Base-by-base conservation (phyloP, 2,888 invertebrate genomes). In the Blera fallax region DNA sequence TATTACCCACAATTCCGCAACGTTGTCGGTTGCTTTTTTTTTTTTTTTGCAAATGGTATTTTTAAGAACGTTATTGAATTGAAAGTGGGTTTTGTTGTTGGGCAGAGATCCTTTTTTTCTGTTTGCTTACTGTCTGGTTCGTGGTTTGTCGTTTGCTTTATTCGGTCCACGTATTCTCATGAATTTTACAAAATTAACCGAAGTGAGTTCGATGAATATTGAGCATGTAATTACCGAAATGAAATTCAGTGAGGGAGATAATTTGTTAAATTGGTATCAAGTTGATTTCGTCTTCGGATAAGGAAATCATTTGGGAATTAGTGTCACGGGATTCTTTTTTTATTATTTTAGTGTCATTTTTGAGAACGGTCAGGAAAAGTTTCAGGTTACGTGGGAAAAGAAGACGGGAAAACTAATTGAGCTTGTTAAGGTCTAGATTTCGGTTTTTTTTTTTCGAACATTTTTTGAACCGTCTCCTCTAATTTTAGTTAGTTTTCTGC, bases 201-300 rank as follows among this genome's bases (percentile, higher is more conserved):
- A 52, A 77, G 40, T 16, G 52, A 60, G 60, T 62, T 54, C 70
- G 48, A 62, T 70, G 62, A 29, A 70, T 56, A 45, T 43, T 64
- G 8, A 29, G 43, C 45, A 43, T 70, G 54, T 32, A 69, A 56
- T 78, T 76, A 67, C 56, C 29, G 34, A 67, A 65, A 56, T 77
- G 43, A 65, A 56, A 65, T 32, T 73, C 62, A 37, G 18, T 62
- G 14, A 21, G 24, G 29, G 60, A 40, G 50, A 73, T 52, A 76
- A 65, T 74, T 65, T 65, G 52, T 64, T 21, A 52, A 64, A 54
- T 29, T 54, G 43, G 24, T 18, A 73, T 43, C 43, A 43, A 65
- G 32, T 43, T 43, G 60, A 32, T 65, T 50, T 58, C 21, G 29
- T 14, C 14, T 18, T 34, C 24, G 14, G 24, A 48, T 24, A 34